Evolutionary conservation across 2,888 invertebrate species (phyloP), one percentile per base, ranked within the genome.

Genomic region (Scrobipalpa atriplicella): DNA sequence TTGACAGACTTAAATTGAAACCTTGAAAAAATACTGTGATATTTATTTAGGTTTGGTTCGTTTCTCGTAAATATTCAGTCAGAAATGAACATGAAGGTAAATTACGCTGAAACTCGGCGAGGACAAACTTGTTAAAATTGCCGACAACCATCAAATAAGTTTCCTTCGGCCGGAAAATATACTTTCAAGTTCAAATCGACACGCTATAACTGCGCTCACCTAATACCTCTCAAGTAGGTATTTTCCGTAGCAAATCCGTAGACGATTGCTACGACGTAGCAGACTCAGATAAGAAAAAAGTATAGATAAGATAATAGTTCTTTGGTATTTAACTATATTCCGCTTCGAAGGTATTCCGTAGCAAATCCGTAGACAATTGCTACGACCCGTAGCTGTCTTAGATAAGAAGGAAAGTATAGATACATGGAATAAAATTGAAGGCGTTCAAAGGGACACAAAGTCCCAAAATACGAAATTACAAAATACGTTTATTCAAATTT

Each of bases 241-340:
- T 19, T 56, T n/a, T 21, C 19, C 54, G 54, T 56, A 56, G 54
- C 54, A 56, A 56, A 56, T 56, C 54, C 21, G 54, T 56, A 56
- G 54, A 56, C 54, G 21, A 56, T 56, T 56, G 54, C 29, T 56
- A 56, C 54, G 54, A 21, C 29, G 54, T 56, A 56, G 54, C 54
- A 47, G 47, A 1, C 43, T 43, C n/a, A n/a, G n/a, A 16, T 47
- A 6, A 47, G n/a, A 6, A 8, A 16, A 16, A 47, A 16, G n/a
- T 47, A 16, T 16, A 47, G 47, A 47, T n/a, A 16, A 47, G 16
- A n/a, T n/a, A n/a, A n/a, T n/a, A n/a, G n/a, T n/a, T 38, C 38
- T 38, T 38, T 38, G 38, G 38, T 38, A n/a, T n/a, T n/a, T n/a
- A n/a, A n/a, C n/a, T n/a, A n/a, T n/a, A n/a, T n/a, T n/a, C n/a